Conservation (phyloP, 30 jellyfish, hydroid and myxozoan genomes). For the Turritopsis rubra region DNA sequence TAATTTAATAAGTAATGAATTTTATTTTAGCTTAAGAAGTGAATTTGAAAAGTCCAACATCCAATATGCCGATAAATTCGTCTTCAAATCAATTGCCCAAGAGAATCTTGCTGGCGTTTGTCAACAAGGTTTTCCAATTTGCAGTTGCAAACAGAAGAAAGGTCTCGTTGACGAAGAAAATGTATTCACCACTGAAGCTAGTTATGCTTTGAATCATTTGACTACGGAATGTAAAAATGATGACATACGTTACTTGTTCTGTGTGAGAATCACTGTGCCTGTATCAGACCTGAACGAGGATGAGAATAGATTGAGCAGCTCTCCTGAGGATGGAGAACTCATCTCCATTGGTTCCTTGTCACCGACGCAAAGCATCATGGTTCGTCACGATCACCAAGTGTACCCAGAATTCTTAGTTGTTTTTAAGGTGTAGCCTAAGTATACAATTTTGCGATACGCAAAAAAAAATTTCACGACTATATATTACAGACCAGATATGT, state of each 20-base stretch:
- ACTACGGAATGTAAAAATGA: background rate
- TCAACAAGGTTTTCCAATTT: constrained; percentile 34
- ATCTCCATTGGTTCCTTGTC: constrained; percentile 1
- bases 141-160: constrained; percentile 8
- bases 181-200: constrained; percentile 23
- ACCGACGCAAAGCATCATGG: background rate
- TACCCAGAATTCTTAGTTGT: constrained; percentile 58
- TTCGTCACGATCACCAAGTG: constrained; percentile 33
- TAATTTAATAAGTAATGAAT: background rate
- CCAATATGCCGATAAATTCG: constrained; percentile 20
- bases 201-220: background rate
- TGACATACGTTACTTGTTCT: constrained; percentile 3
- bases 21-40: constrained; percentile 17
- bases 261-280: constrained; percentile 21
- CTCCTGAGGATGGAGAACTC: constrained; percentile 1
- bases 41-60: background rate
- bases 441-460: background rate
- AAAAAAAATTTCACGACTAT: background rate
- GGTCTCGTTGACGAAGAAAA: background rate
- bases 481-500: background rate
- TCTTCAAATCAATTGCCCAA: background rate
- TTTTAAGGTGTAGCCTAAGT: constrained; percentile 12
- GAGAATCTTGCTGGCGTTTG: constrained; percentile 23
- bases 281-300: constrained; percentile 3
- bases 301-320: background rate